These are phyloP conservation scores for Uropetala carovei DNA, from an alignment of 2,888 invertebrate species.

Conservation along the genomic window DNA sequence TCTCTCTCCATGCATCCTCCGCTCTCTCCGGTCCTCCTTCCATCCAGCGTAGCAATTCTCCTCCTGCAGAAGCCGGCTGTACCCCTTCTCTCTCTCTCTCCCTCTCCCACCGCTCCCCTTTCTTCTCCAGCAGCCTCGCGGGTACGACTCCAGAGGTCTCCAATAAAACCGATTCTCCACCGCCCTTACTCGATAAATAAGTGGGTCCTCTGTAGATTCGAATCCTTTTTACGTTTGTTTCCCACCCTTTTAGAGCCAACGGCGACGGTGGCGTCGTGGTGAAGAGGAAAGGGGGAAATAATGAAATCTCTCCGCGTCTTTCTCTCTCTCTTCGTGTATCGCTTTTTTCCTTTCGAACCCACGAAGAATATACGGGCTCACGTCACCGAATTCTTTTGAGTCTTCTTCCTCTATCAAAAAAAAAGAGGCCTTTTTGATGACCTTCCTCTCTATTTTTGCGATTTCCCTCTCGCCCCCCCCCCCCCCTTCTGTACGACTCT, in stretches of 20 bases:
- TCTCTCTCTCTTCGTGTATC: not conserved
- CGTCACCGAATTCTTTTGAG: too few species aligned
- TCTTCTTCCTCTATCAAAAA: too few species aligned
- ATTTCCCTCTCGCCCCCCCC: too few species aligned
- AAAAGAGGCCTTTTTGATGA: too few species aligned
- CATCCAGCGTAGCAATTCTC: not conserved
- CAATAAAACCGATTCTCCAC: conserved; percentile 50
- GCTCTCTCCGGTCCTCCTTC: not conserved
- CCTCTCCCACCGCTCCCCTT: not conserved
- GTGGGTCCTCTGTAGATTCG: not conserved
- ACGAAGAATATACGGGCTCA: not conserved
- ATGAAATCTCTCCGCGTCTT: not conserved
- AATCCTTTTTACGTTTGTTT: not conserved
- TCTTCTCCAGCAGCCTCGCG: not conserved
- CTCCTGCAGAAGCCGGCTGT: not conserved
- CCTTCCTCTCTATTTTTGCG: too few species aligned
- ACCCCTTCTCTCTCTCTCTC: not conserved
- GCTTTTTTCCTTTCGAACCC: not conserved
- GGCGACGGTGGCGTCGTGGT: not conserved
- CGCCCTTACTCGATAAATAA: conserved; percentile 41
- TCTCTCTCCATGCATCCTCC: not conserved
- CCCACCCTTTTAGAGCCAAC: not conserved
- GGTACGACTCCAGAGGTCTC: conserved; percentile 20
- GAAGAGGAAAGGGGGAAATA: not conserved
- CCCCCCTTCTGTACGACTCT: too few species aligned